These are phyloP conservation scores for Solenopsis fugax DNA, from an alignment of 1,140 invertebrate species.

Conservation along the genomic window DNA sequence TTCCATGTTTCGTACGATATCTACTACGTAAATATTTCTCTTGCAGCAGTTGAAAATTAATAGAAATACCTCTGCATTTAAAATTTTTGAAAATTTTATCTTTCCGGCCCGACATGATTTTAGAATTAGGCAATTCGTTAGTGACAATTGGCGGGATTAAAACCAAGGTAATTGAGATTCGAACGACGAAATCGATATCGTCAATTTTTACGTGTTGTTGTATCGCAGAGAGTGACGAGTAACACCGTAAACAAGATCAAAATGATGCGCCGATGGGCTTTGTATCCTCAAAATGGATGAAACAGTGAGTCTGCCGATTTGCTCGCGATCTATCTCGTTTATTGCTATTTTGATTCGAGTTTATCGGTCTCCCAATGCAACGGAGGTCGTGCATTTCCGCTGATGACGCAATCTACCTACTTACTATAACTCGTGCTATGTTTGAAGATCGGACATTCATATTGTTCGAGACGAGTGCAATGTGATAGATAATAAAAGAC, in stretches of 20 bases:
- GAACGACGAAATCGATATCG: background rate
- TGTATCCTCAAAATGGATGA: constrained; percentile 39
- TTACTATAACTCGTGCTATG: constrained; percentile 1
- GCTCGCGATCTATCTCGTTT: constrained; percentile 10
- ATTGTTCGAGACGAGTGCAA: constrained; percentile 26
- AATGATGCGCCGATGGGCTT: background rate
- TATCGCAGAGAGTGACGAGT: background rate
- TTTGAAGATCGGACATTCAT: constrained; percentile 39
- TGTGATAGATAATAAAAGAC: constrained; percentile 45
- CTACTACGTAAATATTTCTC: background rate
- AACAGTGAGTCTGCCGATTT: constrained; percentile 38
- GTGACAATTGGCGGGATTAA: background rate
- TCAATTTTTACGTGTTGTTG: background rate
- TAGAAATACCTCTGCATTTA: background rate
- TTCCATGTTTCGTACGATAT: background rate
- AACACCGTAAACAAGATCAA: constrained; percentile 39
- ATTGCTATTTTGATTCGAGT: constrained; percentile 24
- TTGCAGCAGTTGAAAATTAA: background rate
- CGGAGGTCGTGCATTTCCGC: background rate
- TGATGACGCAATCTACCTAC: constrained; percentile 8
- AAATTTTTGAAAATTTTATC: background rate
- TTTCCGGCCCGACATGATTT: background rate
- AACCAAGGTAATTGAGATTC: background rate
- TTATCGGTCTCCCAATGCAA: background rate
- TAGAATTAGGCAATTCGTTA: background rate